Evolutionary conservation across 2,888 invertebrate species (phyloP).

Genomic region (Pelosia muscerda): DNA sequence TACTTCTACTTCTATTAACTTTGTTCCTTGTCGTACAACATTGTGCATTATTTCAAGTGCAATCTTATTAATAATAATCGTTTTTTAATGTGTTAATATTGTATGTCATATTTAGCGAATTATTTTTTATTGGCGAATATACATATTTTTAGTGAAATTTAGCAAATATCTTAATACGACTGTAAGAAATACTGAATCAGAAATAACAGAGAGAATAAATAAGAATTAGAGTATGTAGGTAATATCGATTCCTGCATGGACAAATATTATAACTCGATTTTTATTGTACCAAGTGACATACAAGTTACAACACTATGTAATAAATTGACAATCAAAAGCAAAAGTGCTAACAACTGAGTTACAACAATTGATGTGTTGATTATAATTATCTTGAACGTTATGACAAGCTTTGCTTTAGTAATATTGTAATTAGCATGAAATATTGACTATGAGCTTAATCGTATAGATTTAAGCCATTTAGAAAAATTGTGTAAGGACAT

Average conservation of each 20-base stretch:
- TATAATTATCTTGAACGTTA: constrained; percentile 1
- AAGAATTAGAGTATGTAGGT: not conserved
- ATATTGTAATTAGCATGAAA: not conserved
- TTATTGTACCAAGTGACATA: not conserved
- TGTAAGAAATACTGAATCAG: not conserved
- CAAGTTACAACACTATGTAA: no score
- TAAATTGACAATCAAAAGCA: not conserved
- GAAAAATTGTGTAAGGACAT: not conserved
- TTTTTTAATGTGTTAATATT: constrained; percentile 16
- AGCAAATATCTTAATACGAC: constrained; percentile 3
- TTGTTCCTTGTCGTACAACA: constrained; percentile 39
- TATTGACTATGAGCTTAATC: constrained; percentile 8
- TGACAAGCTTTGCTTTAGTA: constrained; percentile 14
- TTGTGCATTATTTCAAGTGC: constrained; percentile 48
- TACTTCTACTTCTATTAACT: not conserved
- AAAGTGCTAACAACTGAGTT: not conserved
- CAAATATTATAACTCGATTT: not conserved
- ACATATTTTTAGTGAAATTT: constrained; percentile 18
- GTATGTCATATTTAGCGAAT: constrained; percentile 15
- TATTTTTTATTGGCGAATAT: constrained; percentile 6
- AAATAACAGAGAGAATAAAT: not conserved
- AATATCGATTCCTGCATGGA: not conserved
- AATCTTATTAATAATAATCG: constrained; percentile 27
- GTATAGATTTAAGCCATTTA: not conserved
- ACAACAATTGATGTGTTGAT: constrained; percentile 15